Evolutionary conservation across 2,888 invertebrate genomes (phyloP).

Genomic region (Pollenia labialis): DNA sequence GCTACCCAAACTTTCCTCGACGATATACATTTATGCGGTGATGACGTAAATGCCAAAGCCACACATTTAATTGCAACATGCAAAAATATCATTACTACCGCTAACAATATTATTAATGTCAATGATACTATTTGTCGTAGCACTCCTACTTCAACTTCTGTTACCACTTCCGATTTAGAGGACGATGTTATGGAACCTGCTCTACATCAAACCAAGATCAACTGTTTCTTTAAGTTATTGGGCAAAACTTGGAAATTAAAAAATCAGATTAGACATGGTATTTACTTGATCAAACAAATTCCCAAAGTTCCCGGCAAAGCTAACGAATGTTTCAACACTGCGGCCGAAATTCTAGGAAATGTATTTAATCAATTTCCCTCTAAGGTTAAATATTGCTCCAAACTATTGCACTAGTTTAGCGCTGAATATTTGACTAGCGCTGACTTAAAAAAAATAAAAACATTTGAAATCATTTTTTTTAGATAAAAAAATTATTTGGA

Average conservation of each 20-base stretch:
- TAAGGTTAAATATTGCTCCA: constrained; percentile 76
- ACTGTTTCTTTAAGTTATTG: constrained; percentile 35
- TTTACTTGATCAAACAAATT: constrained; percentile 22
- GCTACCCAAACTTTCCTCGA: constrained; percentile 19
- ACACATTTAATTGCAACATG: background rate
- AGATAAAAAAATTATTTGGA: no score
- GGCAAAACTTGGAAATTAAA: constrained; percentile 20
- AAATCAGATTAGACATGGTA: constrained; percentile 28
- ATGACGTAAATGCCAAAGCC: constrained; percentile 1
- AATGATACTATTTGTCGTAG: constrained; percentile 32
- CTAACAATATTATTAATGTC: constrained; percentile 43
- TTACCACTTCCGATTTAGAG: background rate
- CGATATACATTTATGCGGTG: constrained; percentile 39
- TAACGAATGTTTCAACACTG: constrained; percentile 31
- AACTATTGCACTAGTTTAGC: constrained; percentile 41
- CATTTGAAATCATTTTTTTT: no score
- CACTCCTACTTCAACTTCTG: background rate
- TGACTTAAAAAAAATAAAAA: no score
- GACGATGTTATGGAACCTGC: background rate
- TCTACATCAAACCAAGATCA: background rate
- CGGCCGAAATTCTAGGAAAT: constrained; percentile 71
- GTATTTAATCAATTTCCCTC: constrained; percentile 76
- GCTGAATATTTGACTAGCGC: no score
- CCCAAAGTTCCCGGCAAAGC: constrained; percentile 16
- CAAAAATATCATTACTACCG: background rate